These are phyloP conservation scores for Anthrax anthrax DNA, from an alignment of 2,888 invertebrate genomes.

Conservation along the genomic window DNA sequence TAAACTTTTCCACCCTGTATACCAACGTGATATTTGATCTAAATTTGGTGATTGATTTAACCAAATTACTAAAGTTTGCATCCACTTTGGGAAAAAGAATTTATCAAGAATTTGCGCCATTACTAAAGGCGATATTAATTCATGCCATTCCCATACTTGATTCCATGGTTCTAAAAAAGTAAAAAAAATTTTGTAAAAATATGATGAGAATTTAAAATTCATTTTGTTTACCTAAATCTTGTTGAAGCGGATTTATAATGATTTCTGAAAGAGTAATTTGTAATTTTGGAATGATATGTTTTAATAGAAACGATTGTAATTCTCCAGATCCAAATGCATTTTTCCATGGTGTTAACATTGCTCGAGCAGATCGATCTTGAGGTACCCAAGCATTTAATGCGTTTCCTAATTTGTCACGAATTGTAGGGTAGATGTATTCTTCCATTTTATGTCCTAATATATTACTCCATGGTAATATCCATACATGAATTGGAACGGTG, in stretches of 20 bases:
- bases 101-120: slow-evolving; percentile 73
- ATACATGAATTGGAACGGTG: slow-evolving; percentile 86
- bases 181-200: slow-evolving; percentile 1
- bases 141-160: slow-evolving; percentile 91
- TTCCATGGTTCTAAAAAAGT: slow-evolving; percentile 67
- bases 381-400: slow-evolving; percentile 94
- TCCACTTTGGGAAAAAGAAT: slow-evolving; percentile 86
- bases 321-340: slow-evolving; percentile 57
- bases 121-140: slow-evolving; percentile 60
- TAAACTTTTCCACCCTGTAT: slow-evolving; percentile 49
- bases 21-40: slow-evolving; percentile 82
- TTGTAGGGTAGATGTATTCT: slow-evolving; percentile 62
- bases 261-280: slow-evolving; percentile 54
- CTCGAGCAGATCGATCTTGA: slow-evolving; percentile 80
- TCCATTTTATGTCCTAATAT: slow-evolving; percentile 49
- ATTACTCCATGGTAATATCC: slow-evolving; percentile 95
- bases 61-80: slow-evolving; percentile 76
- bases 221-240: slow-evolving; percentile 42
- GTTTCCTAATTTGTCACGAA: slow-evolving; percentile 77
- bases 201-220: background rate
- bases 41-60: slow-evolving; percentile 81
- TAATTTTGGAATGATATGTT: slow-evolving; percentile 81
- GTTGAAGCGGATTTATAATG: slow-evolving; percentile 57
- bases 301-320: slow-evolving; percentile 66
- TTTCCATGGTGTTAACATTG: slow-evolving; percentile 85